A percentile compares a stretch with the other conserved stretches of the same genome.
These are phyloP conservation scores for Neoscelio sp. DNA, from an alignment of 2,888 invertebrate species.

Conservation along the genomic window DNA sequence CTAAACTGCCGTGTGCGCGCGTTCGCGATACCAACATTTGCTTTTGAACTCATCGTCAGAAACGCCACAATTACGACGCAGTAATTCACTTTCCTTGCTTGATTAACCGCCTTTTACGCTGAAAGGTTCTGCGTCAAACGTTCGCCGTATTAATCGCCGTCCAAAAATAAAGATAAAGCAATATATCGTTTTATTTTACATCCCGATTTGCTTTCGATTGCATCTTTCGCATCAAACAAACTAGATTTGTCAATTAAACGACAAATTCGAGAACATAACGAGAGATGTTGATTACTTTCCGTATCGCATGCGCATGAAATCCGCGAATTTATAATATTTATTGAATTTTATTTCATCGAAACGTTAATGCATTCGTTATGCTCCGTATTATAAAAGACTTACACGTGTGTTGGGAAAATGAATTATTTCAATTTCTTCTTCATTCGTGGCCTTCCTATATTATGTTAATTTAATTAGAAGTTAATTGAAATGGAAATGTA, in stretches of 20 bases:
- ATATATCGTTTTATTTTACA: conserved; percentile 21
- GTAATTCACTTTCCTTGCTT: conserved; percentile 61
- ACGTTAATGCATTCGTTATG: too few species aligned
- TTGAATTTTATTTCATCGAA: too few species aligned
- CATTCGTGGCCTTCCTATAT: not conserved
- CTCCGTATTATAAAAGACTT: too few species aligned
- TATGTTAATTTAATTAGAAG: conserved; percentile 37
- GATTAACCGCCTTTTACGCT: conserved; percentile 65
- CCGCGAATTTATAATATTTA: too few species aligned
- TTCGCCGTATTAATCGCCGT: conserved; percentile 49
- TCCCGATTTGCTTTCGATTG: conserved; percentile 32
- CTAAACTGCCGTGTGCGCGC: conserved; percentile 12
- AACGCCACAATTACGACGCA: conserved; percentile 63
- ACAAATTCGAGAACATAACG: not conserved
- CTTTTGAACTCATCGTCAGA: conserved; percentile 62
- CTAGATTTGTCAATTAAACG: conserved; percentile 34
- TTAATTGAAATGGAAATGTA: conserved; percentile 46
- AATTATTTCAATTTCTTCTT: not conserved
- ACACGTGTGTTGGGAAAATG: conserved; percentile 1
- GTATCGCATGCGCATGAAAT: not conserved
- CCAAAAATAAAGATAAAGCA: conserved; percentile 54
- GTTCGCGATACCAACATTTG: conserved; percentile 46
- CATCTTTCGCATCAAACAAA: conserved; percentile 38
- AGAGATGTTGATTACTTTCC: not conserved
- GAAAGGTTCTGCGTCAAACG: conserved; percentile 55